Evolutionary conservation across 2,113 vertebrate genomes (phyloP).

Genomic region (Antechinus stuartii): DNA sequence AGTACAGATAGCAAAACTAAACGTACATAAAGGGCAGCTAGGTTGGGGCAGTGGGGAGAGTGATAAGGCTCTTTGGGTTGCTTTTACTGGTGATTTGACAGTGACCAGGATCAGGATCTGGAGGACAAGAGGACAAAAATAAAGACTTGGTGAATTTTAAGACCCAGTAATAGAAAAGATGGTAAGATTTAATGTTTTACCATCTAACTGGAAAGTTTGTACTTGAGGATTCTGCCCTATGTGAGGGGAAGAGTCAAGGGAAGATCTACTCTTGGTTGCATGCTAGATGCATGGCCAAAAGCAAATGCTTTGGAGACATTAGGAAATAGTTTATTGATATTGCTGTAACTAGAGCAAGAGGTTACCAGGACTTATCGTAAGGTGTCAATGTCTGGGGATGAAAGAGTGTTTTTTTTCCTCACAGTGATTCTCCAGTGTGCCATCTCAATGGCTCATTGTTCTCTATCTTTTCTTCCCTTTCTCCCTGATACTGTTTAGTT

Average conservation of each 20-base stretch:
- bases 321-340: neutral
- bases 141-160: neutral
- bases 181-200: neutral
- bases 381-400: neutral
- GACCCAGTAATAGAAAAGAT: neutral
- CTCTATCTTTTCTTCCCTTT: neutral
- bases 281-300: neutral
- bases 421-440: neutral
- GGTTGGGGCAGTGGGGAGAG: neutral
- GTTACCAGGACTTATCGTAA: neutral
- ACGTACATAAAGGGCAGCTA: neutral
- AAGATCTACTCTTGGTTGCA: neutral
- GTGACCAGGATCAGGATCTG: neutral
- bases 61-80: neutral
- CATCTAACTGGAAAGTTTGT: neutral
- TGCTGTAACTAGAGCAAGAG: neutral
- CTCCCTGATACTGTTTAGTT: neutral
- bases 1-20: neutral
- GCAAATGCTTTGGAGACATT: neutral
- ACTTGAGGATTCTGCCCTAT: neutral
- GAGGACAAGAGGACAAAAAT: neutral
- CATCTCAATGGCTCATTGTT: neutral
- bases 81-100: neutral
- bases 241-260: neutral
- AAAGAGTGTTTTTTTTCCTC: neutral